Evolutionary conservation across 92 coral and sea anemone species (phyloP), one percentile per base, ranked within the genome.

Genomic region (Porites lobata): DNA sequence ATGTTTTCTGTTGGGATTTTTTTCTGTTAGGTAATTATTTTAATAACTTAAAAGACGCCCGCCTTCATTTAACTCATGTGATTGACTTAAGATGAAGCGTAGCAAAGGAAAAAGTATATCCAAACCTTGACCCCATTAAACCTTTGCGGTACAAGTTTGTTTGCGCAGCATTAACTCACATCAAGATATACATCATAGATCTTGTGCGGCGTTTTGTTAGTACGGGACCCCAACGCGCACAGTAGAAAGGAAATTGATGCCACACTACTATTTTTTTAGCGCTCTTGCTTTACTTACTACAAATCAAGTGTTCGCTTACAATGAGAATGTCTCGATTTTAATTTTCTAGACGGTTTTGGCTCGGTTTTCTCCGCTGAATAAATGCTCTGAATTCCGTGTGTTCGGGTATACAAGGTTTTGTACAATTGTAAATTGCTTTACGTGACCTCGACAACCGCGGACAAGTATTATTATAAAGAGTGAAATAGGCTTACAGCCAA

Each of bases 61-160:
- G 20, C 14, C 65, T 56, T 17, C 52, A 19, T 26, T 29, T 14
- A n/a, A 6, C 69, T 59, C 59, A 82, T 58, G 78, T 82, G 86
- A 82, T 82, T 71, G 56, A 80, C 73, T 7, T 56, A 11, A 22
- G 72, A 38, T 77, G 82, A 65, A 65, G 66, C 51, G 14, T 52
- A 20, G 52, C 8, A 67, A 47, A 14, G 54, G 68, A 26, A 29
- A 64, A 19, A 22, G 20, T 22, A 21, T 54, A 57, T 21, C 12
- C 53, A 81, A 81, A 69, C 15, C 32, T 69, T 81, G 86, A 81
- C 86, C 86, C 32, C 51, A n/a, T 32, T 53, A 50, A 43, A 68
- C 86, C 86, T 70, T 13, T 5, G 54, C n/a, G 69, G 38, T 18
- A 3, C 20, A 58, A 52, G 77, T 58, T 43, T 58, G 47, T 56